Conservation (phyloP, 1,140 invertebrate species). For the Muscidifurax raptorellus region DNA sequence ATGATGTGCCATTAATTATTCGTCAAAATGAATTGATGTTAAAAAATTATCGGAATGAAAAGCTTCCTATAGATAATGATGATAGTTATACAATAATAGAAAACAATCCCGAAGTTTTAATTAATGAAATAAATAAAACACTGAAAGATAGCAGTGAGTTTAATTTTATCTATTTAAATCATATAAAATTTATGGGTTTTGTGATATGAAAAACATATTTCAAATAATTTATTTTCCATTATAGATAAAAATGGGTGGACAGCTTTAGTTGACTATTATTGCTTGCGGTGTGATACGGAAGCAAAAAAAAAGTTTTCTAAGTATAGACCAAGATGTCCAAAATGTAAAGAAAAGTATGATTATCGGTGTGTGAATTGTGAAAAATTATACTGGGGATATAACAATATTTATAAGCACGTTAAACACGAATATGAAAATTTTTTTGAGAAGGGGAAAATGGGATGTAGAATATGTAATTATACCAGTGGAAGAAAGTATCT, state of each 20-base stretch:
- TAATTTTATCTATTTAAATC: neutral
- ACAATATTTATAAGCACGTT: neutral
- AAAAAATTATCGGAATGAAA: too few relatives aligned
- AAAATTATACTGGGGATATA: neutral
- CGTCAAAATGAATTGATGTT: too few relatives aligned
- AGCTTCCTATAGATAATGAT: too few relatives aligned
- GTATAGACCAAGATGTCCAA: constrained; percentile 8
- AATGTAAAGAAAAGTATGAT: constrained; percentile 7
- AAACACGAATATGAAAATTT: neutral
- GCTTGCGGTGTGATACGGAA: neutral
- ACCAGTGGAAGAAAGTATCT: neutral
- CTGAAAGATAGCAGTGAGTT: neutral
- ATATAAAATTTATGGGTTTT: neutral
- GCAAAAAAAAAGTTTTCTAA: neutral
- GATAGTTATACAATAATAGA: neutral
- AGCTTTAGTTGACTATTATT: constrained; percentile 15
- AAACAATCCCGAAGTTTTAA: neutral
- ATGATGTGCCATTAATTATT: too few relatives aligned
- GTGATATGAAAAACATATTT: neutral
- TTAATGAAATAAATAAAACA: neutral
- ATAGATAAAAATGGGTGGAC: neutral
- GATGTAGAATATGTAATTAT: constrained; percentile 6
- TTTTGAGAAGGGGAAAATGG: too few relatives aligned
- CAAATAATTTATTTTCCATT: neutral
- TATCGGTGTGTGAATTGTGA: constrained; percentile 8